A percentile compares a stretch with the other conserved stretches of the same genome.
These are phyloP conservation scores for Diadophis punctatus DNA, from an alignment of 2,113 vertebrate species.

Conservation along the genomic window DNA sequence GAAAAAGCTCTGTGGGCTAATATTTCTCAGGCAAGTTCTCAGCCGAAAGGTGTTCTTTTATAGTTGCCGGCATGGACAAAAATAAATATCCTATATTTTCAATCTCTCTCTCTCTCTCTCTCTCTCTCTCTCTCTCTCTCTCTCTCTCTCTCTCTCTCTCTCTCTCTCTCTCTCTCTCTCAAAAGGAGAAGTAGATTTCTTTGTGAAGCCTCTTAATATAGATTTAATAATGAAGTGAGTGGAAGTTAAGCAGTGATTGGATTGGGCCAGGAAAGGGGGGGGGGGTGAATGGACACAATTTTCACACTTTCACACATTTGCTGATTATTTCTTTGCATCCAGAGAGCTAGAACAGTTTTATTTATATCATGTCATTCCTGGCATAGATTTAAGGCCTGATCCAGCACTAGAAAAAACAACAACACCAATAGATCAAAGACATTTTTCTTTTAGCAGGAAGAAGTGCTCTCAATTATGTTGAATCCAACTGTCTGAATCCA, in stretches of 20 bases:
- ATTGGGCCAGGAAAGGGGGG: background rate
- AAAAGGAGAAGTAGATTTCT: background rate
- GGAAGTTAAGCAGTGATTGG: background rate
- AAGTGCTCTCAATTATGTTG: background rate
- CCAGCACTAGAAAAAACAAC: background rate
- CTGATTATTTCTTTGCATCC: constrained; percentile 20
- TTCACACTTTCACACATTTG: constrained; percentile 22
- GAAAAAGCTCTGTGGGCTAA: constrained; percentile 1
- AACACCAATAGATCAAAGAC: background rate
- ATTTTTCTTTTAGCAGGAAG: background rate
- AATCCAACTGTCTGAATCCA: background rate
- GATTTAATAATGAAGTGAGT: background rate
- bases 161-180: background rate
- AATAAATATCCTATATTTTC: background rate
- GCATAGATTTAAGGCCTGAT: background rate
- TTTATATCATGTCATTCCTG: constrained; percentile 4
- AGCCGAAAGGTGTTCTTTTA: background rate
- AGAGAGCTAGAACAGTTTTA: background rate
- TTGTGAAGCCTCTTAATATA: background rate
- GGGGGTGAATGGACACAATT: background rate
- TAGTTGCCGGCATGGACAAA: background rate
- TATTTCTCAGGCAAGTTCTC: constrained; percentile 7
- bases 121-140: too few species aligned
- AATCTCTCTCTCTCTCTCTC: too few species aligned
- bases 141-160: too few species aligned